Evolutionary conservation across 2,113 vertebrate genomes (phyloP).

Genomic region (Galeopterus variegatus): DNA sequence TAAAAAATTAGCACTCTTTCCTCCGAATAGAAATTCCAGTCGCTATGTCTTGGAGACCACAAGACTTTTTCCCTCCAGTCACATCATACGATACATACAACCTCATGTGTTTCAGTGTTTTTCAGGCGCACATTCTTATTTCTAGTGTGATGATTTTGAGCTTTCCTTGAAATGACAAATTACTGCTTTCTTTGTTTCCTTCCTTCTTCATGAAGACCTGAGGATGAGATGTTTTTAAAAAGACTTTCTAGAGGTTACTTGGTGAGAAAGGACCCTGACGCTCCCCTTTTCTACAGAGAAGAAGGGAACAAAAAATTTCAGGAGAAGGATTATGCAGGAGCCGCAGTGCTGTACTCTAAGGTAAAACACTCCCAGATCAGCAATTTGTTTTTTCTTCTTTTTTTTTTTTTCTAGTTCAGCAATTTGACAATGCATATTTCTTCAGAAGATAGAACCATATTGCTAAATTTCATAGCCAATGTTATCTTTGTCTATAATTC

Average conservation of each 20-base stretch:
- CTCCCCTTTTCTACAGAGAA: slow-evolving; percentile 90
- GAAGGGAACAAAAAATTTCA: slow-evolving; percentile 94
- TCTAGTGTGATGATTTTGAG: background rate
- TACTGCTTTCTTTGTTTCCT: background rate
- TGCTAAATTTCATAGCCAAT: background rate
- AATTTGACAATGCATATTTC: background rate
- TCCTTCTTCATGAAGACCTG: slow-evolving; percentile 77
- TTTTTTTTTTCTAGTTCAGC: background rate
- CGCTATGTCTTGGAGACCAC: background rate
- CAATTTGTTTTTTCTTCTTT: background rate
- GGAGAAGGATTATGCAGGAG: slow-evolving; percentile 87
- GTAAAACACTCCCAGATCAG: slow-evolving; percentile 79
- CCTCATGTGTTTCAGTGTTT: background rate
- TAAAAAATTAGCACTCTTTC: background rate
- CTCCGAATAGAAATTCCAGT: slow-evolving; percentile 9
- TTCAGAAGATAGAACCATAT: background rate
- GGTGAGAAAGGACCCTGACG: slow-evolving; percentile 88
- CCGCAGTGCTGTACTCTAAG: slow-evolving; percentile 93
- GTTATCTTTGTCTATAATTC: slow-evolving; percentile 3
- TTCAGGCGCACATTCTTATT: background rate
- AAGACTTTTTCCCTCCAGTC: background rate
- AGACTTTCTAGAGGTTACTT: slow-evolving; percentile 82
- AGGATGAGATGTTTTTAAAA: slow-evolving; percentile 88
- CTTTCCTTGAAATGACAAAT: slow-evolving; percentile 55
- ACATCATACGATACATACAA: background rate